Evolutionary conservation across 2,888 invertebrate species (phyloP), one percentile per base, ranked within the genome.

Genomic region (Julus scandinavius): DNA sequence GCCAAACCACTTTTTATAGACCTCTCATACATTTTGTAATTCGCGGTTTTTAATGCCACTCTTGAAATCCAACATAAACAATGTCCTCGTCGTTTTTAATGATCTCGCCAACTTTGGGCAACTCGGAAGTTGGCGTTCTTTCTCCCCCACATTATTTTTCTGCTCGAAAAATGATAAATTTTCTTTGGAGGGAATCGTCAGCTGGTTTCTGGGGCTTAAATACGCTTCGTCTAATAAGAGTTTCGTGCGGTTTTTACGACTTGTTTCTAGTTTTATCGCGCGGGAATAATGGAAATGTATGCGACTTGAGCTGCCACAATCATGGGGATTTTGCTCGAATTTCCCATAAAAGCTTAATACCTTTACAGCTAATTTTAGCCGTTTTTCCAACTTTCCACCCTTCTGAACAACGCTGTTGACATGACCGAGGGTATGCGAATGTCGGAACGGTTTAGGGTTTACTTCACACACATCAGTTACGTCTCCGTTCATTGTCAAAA

Each of bases 241-340:
- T 29, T 72, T 72, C 63, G 63, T 72, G 63, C 63, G 20, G 63
- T 20, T 72, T 72, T 72, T 72, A 72, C 63, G 63, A 72, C 63
- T 72, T 72, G 63, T 72, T 72, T 72, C 63, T 5, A 72, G 20
- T 72, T 72, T 72, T 72, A 72, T 72, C 20, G 63, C 20, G 2
- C 20, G 20, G 20, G 63, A 72, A 72, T 72, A 20, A 29, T 72
- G 20, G 63, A 72, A 72, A 72, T 72, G 20, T 20, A 72, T 5
- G 11, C 63, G 9, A 72, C 63, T 29, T 11, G 63, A 72, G 63
- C 63, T 72, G 63, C 63, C 5, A 72, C 20, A 2, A 15, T 17
- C 45, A 58, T 17, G 63, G 20, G 20, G 20, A 20, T 20, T 72
- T 72, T 20, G 63, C 17, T 17, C 17, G 20, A 72, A 72, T 29